A percentile compares a stretch with the other conserved stretches of the same genome.
phyloP scores from a whole-genome alignment of 2,888 invertebrate species.

The Auanema freiburgensis region DNA sequence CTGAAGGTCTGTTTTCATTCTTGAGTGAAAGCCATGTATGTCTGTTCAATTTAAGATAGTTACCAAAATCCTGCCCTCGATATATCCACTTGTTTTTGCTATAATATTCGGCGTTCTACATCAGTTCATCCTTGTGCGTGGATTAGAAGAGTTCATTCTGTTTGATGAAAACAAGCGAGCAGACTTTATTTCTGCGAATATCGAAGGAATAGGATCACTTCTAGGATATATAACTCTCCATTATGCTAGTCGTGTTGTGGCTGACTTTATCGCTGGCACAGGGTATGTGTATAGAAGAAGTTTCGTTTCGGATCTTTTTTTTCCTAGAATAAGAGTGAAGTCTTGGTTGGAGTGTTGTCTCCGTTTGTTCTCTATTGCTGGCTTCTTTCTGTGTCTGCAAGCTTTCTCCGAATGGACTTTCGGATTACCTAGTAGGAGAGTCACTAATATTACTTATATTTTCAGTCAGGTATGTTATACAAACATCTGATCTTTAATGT shows the following conservation, averaged over 20 bases:
- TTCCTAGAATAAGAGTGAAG: slow-evolving; percentile 37
- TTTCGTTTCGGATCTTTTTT: neutral
- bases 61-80: slow-evolving; percentile 27
- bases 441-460: slow-evolving; percentile 82
- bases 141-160: slow-evolving; percentile 35
- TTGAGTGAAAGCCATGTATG: neutral
- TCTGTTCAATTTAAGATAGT: slow-evolving; percentile 18
- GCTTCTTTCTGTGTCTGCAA: slow-evolving; percentile 28
- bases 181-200: slow-evolving; percentile 77
- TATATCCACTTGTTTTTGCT: slow-evolving; percentile 26
- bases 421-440: slow-evolving; percentile 74
- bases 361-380: slow-evolving; percentile 23
- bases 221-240: slow-evolving; percentile 84
- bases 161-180: slow-evolving; percentile 33
- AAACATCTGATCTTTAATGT: too few species aligned
- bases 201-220: slow-evolving; percentile 85
- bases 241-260: slow-evolving; percentile 71
- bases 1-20: slow-evolving; percentile 66
- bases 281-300: slow-evolving; percentile 15
- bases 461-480: slow-evolving; percentile 72
- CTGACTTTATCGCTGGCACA: slow-evolving; percentile 37
- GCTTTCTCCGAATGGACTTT: slow-evolving; percentile 42
- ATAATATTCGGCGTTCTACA: slow-evolving; percentile 17
- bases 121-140: slow-evolving; percentile 7
- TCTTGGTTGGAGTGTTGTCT: slow-evolving; percentile 35